Percentiles rank a stretch among this genome's conserved stretches.
phyloP scores from a whole-genome alignment of 2,888 invertebrate species.

The Julus scandinavius region DNA sequence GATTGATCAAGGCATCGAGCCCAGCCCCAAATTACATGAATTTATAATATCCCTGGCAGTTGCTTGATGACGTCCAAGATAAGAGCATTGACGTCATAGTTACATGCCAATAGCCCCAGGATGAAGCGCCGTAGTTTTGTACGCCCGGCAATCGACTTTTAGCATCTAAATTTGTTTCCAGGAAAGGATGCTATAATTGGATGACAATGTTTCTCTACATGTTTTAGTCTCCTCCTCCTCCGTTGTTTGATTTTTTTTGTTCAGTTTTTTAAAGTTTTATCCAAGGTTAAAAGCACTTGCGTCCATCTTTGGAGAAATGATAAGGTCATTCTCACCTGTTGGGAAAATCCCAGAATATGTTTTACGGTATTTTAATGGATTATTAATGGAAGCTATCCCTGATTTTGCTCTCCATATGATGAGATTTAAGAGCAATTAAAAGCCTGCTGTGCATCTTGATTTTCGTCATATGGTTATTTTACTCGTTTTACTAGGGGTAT shows the following conservation, averaged over 20 bases:
- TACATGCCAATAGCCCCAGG: not conserved
- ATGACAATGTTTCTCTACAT: not conserved
- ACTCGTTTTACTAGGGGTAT: not conserved
- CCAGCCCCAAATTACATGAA: not conserved
- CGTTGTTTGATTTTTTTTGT: not conserved
- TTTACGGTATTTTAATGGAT: conserved; percentile 12
- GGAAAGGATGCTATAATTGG: not conserved
- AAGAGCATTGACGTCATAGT: not conserved
- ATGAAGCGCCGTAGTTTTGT: not conserved
- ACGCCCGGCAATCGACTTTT: not conserved
- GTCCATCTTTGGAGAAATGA: not conserved
- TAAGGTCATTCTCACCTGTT: not conserved
- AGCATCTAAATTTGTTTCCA: conserved; percentile 16
- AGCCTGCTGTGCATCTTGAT: not conserved
- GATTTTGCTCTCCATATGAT: too few species aligned
- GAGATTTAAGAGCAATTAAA: too few species aligned
- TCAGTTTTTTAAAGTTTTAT: not conserved
- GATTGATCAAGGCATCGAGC: not conserved
- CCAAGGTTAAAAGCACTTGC: not conserved
- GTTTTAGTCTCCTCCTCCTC: not conserved
- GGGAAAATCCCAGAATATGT: not conserved
- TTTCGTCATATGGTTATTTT: not conserved
- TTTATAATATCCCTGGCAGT: not conserved
- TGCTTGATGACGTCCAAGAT: not conserved
- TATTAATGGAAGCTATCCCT: not conserved